phyloP scores from a whole-genome alignment of 2,888 invertebrate species.

The Himalopsyche japonica region DNA sequence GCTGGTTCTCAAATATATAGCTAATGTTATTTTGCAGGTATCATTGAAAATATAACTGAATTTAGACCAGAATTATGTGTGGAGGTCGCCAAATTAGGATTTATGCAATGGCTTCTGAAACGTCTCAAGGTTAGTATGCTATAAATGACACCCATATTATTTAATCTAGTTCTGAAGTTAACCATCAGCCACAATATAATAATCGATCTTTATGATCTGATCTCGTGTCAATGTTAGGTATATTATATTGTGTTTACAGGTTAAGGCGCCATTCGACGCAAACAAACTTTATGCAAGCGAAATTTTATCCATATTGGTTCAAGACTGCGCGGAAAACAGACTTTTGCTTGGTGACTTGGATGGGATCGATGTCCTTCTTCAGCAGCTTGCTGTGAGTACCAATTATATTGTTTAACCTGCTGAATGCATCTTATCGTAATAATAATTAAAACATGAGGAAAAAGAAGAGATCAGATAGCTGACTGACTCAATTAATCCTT shows the following conservation, averaged over 20 bases:
- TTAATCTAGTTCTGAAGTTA: too few relatives aligned
- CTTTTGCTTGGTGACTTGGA: constrained; percentile 86
- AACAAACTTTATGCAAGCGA: constrained; percentile 97
- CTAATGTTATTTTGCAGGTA: constrained; percentile 60
- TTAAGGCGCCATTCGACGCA: constrained; percentile 88
- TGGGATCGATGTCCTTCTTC: constrained; percentile 93
- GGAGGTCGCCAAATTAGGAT: constrained; percentile 88
- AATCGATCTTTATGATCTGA: too few relatives aligned
- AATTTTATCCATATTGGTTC: constrained; percentile 91
- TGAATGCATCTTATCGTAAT: too few relatives aligned
- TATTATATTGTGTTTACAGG: constrained; percentile 43
- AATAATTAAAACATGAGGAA: background rate
- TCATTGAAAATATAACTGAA: constrained; percentile 95
- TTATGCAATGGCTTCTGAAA: constrained; percentile 90
- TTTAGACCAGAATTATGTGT: constrained; percentile 80
- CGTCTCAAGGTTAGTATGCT: constrained; percentile 69
- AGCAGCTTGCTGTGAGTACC: constrained; percentile 81
- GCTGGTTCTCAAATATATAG: too few relatives aligned
- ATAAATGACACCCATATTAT: too few relatives aligned
- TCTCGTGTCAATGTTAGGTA: too few relatives aligned
- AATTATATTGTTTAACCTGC: background rate
- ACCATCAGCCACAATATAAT: too few relatives aligned
- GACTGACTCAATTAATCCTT: too few relatives aligned
- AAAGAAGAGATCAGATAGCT: background rate
- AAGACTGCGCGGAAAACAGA: constrained; percentile 84